Conservation (phyloP, 2,113 vertebrate species). For the Sardina pilchardus region DNA sequence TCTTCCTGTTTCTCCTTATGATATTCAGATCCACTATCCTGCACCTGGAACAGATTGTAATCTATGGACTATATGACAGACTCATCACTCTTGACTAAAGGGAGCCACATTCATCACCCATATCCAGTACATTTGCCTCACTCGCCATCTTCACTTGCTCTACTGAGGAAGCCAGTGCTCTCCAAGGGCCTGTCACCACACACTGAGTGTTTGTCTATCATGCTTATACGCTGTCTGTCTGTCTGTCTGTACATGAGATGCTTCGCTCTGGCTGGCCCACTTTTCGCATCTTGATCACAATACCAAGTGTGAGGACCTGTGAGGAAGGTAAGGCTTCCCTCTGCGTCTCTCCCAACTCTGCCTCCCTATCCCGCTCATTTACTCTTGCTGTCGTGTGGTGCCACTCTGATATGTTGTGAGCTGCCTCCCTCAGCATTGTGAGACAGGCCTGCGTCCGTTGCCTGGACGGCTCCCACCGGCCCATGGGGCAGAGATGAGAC, state of each 20-base stretch:
- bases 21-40: not conserved
- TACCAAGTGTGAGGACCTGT: slow-evolving; percentile 64
- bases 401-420: slow-evolving; percentile 50
- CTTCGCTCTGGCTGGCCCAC: slow-evolving; percentile 4
- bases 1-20: not conserved
- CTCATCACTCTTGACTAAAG: not conserved
- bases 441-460: slow-evolving; percentile 54
- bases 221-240: slow-evolving; percentile 49
- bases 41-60: not conserved
- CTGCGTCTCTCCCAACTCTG: slow-evolving; percentile 21
- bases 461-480: slow-evolving; percentile 54
- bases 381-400: slow-evolving; percentile 24
- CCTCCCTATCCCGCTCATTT: slow-evolving; percentile 50
- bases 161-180: not conserved
- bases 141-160: not conserved
- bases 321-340: slow-evolving; percentile 51
- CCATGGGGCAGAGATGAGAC: slow-evolving; percentile 51
- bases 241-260: slow-evolving; percentile 62
- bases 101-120: not conserved
- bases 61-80: not conserved
- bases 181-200: not conserved
- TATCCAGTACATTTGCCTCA: not conserved
- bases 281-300: slow-evolving; percentile 62
- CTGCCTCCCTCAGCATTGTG: slow-evolving; percentile 71
- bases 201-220: slow-evolving; percentile 57